Conservation (phyloP, 1,140 invertebrate genomes). For the Pogonus chalceus region DNA sequence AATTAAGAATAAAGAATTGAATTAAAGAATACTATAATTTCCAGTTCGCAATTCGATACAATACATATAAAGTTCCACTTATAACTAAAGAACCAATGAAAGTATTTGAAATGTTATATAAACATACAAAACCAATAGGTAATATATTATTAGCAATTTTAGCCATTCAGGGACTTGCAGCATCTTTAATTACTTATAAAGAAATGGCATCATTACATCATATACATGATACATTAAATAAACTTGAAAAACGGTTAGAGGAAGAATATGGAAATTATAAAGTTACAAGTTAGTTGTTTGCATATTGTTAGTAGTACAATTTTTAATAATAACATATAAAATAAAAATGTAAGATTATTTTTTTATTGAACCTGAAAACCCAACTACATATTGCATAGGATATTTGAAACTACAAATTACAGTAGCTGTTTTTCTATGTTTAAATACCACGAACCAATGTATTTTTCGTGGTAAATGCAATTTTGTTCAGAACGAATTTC, state of each 20-base stretch:
- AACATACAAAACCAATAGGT: constrained; percentile 32
- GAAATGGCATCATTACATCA: constrained; percentile 32
- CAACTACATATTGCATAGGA: constrained; percentile 17
- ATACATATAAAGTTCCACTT: constrained; percentile 37
- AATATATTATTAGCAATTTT: constrained; percentile 32
- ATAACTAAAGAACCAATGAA: constrained; percentile 34
- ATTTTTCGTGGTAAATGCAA: not conserved
- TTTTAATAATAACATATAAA: constrained; percentile 10
- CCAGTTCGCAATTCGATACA: constrained; percentile 36
- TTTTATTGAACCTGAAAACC: constrained; percentile 16
- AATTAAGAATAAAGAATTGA: not conserved
- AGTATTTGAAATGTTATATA: constrained; percentile 31
- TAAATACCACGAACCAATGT: not conserved
- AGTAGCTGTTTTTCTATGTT: not conserved
- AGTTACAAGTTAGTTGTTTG: not conserved
- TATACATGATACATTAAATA: constrained; percentile 28
- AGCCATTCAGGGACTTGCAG: constrained; percentile 33
- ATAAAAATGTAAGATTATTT: constrained; percentile 9
- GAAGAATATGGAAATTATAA: constrained; percentile 16
- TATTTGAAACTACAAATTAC: constrained; percentile 8
- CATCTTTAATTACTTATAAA: constrained; percentile 34
- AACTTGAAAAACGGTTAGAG: constrained; percentile 26
- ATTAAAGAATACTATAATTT: not conserved
- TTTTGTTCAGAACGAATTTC: not conserved
- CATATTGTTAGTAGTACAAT: not conserved